Conservation (phyloP, 2,113 vertebrate species). For the Penelope pileata region DNA sequence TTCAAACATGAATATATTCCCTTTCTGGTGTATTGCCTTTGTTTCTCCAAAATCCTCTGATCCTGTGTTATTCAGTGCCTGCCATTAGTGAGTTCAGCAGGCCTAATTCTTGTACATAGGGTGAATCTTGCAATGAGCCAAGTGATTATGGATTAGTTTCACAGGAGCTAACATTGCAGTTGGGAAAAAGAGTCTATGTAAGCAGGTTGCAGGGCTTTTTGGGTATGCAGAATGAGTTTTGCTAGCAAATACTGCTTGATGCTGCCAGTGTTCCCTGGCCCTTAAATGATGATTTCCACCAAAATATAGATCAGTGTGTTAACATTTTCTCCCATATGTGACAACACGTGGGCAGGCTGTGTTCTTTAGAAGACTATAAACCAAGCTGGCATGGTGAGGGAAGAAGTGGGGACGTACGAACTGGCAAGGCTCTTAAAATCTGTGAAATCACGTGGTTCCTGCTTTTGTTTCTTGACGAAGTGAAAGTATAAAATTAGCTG, state of each 20-base stretch:
- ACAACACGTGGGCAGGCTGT: not conserved
- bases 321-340: not conserved
- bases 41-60: not conserved
- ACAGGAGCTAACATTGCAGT: not conserved
- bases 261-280: constrained; percentile 10
- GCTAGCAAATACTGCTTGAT: not conserved
- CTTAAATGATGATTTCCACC: constrained; percentile 39
- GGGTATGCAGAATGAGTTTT: not conserved
- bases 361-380: not conserved
- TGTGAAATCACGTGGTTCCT: not conserved
- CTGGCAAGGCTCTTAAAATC: constrained; percentile 2
- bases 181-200: not conserved
- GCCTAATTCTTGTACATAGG: not conserved
- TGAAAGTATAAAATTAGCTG: not conserved
- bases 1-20: not conserved
- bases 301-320: constrained; percentile 46
- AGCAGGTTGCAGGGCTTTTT: constrained; percentile 11
- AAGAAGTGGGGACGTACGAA: not conserved
- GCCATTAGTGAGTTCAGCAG: not conserved
- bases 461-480: not conserved
- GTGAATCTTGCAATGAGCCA: not conserved
- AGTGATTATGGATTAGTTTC: not conserved
- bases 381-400: constrained; percentile 1
- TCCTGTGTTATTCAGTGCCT: not conserved
- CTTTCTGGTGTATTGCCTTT: not conserved